Conservation (phyloP, 1,140 invertebrate genomes). For the Proales similis region DNA sequence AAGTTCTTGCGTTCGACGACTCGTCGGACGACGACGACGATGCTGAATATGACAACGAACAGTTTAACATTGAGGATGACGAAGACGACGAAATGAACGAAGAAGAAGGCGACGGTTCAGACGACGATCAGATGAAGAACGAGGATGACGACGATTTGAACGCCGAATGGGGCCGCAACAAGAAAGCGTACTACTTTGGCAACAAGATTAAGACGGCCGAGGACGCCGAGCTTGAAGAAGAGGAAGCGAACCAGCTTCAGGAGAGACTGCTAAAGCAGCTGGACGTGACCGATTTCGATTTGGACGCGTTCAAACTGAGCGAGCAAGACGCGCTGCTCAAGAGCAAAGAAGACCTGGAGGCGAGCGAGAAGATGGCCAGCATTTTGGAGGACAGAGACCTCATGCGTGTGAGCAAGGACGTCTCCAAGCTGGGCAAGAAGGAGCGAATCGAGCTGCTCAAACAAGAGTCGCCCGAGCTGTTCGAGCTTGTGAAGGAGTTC, state of each 20-base stretch:
- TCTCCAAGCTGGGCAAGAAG: constrained; percentile 65
- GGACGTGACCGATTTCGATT: constrained; percentile 69
- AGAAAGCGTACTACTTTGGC: constrained; percentile 68
- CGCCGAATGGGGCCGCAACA: constrained; percentile 74
- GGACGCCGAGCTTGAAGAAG: constrained; percentile 70
- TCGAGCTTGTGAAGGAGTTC: constrained; percentile 67
- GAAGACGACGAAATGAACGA: constrained; percentile 41
- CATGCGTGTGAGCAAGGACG: constrained; percentile 63
- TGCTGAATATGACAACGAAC: constrained; percentile 38
- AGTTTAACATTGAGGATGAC: constrained; percentile 38
- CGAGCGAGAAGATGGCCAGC: constrained; percentile 1
- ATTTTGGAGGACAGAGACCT: constrained; percentile 30
- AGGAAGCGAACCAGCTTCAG: constrained; percentile 74
- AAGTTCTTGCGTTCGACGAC: constrained; percentile 42
- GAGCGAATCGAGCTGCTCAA: constrained; percentile 67
- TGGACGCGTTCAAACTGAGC: constrained; percentile 59
- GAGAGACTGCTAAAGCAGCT: constrained; percentile 67
- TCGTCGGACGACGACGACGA: constrained; percentile 44
- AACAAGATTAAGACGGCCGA: constrained; percentile 77
- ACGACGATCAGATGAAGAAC: constrained; percentile 10
- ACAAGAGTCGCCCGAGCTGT: constrained; percentile 75
- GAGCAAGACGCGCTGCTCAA: constrained; percentile 32
- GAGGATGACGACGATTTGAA: constrained; percentile 49
- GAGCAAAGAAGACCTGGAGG: constrained; percentile 27
- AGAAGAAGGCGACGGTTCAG: constrained; percentile 40